Base-by-base conservation (phyloP, 2,797 vertebrate species). In the Antennarius maculatus region DNA sequence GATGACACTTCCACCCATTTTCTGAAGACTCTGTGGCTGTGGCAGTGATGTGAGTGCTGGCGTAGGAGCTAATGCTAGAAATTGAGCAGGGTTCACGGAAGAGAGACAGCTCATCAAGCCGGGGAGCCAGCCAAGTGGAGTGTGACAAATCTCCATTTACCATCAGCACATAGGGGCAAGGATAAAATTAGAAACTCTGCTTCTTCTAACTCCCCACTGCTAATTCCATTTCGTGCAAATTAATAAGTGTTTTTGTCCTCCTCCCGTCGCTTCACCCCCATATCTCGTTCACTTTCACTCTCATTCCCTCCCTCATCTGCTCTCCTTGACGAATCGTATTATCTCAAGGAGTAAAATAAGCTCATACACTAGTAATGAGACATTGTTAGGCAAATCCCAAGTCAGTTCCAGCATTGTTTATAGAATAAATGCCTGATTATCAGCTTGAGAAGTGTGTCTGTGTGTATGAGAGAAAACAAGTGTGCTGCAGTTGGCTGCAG, bases 121-220 rank as follows among this genome's bases (percentile, higher is more conserved):
- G 78, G 90, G 91, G 92, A 93, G 85, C 78, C 88, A 83, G 92
- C 91, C 91, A 92, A 94, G 92, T 91, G 86, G 88, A 93, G 93
- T 92, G 93, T 93, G 93, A 94, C 93, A 94, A 93, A 94, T 94
- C 92, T 94, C 90, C 89, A 93, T 93, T 94, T 93, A 93, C 92
- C 88, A 90, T 92, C 79, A 67, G 83, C 85, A 66, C 89, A 90
- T 78, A 71, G 89, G 91, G 91, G 87, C 86, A 88, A 73, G 91
- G 90, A 90, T 92, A 92, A 93, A 94, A 94, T 92, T 93, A 93
- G 91, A 92, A 92, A 92, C 91, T 90, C 87, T 28, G 79, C 79
- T 73, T 84, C 91, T 86, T 83, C 86, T 85, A 83, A 88, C 92
- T 91, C 90, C 90, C 87, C 59, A 85, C 91, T 92, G 90, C 90